Percentiles rank a stretch among this genome's conserved stretches.
These are phyloP conservation scores for Vimba vimba DNA, from an alignment of 2,113 vertebrate genomes.

Conservation along the genomic window DNA sequence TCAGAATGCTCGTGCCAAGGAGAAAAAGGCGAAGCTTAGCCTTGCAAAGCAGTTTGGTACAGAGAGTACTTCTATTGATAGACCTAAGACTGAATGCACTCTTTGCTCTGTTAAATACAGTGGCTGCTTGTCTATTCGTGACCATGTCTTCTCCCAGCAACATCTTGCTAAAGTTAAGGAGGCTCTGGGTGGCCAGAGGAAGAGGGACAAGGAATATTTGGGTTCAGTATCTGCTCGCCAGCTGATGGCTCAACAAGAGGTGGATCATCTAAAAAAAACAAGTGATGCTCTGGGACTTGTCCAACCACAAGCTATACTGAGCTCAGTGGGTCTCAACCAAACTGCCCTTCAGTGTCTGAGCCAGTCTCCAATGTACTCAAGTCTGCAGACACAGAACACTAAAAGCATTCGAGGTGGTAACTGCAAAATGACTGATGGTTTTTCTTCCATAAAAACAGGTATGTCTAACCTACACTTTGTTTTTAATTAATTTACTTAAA, in stretches of 20 bases:
- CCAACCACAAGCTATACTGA: slow-evolving; percentile 73
- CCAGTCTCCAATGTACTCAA: slow-evolving; percentile 80
- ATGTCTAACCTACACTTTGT: slow-evolving; percentile 41
- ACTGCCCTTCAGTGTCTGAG: slow-evolving; percentile 83
- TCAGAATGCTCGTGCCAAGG: slow-evolving; percentile 90
- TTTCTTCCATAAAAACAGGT: slow-evolving; percentile 88
- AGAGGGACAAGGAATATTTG: slow-evolving; percentile 89
- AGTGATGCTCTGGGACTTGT: slow-evolving; percentile 85
- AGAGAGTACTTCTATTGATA: slow-evolving; percentile 86
- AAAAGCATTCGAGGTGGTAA: slow-evolving; percentile 83
- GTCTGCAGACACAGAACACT: slow-evolving; percentile 81
- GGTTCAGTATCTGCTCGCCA: slow-evolving; percentile 85
- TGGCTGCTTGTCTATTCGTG: slow-evolving; percentile 86
- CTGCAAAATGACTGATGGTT: slow-evolving; percentile 78
- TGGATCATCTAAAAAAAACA: slow-evolving; percentile 87
- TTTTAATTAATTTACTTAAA: not conserved
- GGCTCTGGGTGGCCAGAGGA: slow-evolving; percentile 88
- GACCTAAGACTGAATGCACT: slow-evolving; percentile 90
- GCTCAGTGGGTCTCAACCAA: slow-evolving; percentile 81
- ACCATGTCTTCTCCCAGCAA: slow-evolving; percentile 90
- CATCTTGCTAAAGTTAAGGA: slow-evolving; percentile 93
- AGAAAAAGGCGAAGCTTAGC: slow-evolving; percentile 89
- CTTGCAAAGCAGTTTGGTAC: slow-evolving; percentile 93
- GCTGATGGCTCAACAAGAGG: slow-evolving; percentile 87
- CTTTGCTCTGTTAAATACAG: slow-evolving; percentile 92